Evolutionary conservation across 92 coral and sea anemone species (phyloP).

Genomic region (Epizoanthus ramosus): DNA sequence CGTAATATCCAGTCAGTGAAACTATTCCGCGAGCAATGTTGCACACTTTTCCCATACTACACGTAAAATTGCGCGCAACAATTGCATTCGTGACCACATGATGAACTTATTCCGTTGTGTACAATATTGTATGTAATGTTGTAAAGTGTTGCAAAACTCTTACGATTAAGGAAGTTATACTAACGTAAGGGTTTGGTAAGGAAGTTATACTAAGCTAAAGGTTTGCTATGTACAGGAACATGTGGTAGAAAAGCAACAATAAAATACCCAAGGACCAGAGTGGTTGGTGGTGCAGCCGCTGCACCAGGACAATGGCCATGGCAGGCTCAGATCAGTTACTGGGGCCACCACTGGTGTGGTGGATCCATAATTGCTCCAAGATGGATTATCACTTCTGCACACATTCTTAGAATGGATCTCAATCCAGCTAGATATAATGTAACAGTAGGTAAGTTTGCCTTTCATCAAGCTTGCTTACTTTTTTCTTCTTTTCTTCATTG

Average conservation of each 20-base stretch:
- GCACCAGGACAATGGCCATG: conserved; percentile 91
- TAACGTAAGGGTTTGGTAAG: too few species aligned
- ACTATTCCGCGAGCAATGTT: too few species aligned
- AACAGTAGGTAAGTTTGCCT: conserved; percentile 61
- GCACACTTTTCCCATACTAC: too few species aligned
- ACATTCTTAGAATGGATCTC: conserved; percentile 35
- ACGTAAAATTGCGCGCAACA: too few species aligned
- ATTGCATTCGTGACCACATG: too few species aligned
- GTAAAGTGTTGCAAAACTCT: background rate
- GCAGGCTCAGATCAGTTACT: conserved; percentile 81
- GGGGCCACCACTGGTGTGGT: conserved; percentile 74
- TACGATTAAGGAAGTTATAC: too few species aligned
- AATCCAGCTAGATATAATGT: conserved; percentile 54
- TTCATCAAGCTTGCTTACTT: background rate
- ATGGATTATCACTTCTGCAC: conserved; percentile 87
- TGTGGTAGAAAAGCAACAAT: conserved; percentile 68
- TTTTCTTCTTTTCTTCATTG: background rate
- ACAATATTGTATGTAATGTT: background rate
- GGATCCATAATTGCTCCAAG: conserved; percentile 63
- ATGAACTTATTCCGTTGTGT: background rate
- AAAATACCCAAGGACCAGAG: conserved; percentile 62
- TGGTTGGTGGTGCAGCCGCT: conserved; percentile 72
- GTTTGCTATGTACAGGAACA: conserved; percentile 36
- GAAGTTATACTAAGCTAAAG: too few species aligned
- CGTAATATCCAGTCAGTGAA: too few species aligned